A percentile compares a stretch with the other conserved stretches of the same genome.
These are phyloP conservation scores for Oophaga pumilio DNA, from an alignment of 2,113 vertebrate species.

Conservation along the genomic window DNA sequence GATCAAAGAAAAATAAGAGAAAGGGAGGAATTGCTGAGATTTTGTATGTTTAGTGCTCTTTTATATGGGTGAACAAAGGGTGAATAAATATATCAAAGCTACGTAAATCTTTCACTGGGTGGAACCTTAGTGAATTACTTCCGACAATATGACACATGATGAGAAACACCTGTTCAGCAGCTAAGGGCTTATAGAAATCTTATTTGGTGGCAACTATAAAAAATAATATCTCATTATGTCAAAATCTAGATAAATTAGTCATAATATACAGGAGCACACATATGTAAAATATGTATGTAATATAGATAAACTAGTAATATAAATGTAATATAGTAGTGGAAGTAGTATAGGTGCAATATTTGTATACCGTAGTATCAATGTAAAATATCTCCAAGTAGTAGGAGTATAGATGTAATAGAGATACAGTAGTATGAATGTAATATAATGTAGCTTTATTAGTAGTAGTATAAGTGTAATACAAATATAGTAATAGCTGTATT, in stretches of 20 bases:
- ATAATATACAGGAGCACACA: background rate
- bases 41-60: background rate
- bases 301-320: background rate
- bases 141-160: background rate
- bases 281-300: background rate
- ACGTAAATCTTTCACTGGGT: background rate
- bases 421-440: too few species aligned
- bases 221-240: background rate
- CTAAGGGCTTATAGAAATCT: background rate
- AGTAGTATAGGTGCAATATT: background rate
- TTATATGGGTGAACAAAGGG: background rate
- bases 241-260: background rate
- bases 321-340: background rate
- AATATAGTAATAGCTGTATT: too few species aligned
- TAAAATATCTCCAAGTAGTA: too few species aligned
- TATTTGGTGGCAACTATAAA: background rate
- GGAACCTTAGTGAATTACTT: background rate
- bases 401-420: too few species aligned
- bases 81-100: background rate
- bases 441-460: too few species aligned
- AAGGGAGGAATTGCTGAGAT: background rate
- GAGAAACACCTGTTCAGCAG: background rate
- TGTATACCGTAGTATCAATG: too few species aligned
- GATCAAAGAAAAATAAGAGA: background rate
- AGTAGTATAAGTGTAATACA: too few species aligned